These are phyloP conservation scores for Rafetus swinhoei DNA, from an alignment of 2,113 vertebrate species.

Conservation along the genomic window DNA sequence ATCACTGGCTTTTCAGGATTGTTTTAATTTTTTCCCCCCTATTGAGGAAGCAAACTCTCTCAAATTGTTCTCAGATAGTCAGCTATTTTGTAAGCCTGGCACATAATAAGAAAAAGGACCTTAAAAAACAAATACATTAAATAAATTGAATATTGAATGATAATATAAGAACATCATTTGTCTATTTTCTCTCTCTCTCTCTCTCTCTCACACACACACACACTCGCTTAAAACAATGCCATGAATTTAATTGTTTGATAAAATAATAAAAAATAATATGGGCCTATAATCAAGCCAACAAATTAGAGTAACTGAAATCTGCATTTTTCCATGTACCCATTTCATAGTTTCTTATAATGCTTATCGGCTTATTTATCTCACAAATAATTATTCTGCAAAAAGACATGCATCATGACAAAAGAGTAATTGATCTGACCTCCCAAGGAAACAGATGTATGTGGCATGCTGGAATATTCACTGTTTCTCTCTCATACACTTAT, in stretches of 20 bases:
- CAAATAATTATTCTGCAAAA: background rate
- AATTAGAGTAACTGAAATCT: accelerated
- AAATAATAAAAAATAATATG: background rate
- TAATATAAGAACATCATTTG: background rate
- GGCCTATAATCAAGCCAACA: background rate
- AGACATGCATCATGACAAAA: background rate
- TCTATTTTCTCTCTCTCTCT: accelerated
- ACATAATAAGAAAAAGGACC: background rate
- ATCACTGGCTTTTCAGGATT: background rate
- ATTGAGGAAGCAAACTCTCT: background rate
- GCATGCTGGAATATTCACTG: background rate
- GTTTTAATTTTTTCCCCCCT: background rate
- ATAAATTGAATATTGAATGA: background rate
- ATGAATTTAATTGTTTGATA: background rate
- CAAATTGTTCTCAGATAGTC: background rate
- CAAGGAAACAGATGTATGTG: background rate
- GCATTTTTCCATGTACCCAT: background rate
- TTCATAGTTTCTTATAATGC: background rate
- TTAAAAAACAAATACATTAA: background rate
- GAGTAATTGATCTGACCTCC: background rate
- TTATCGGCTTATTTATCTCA: background rate
- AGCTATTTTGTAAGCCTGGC: background rate
- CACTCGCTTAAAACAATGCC: background rate
- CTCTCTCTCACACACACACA: background rate
- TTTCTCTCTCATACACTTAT: background rate